Conservation (phyloP, 2,888 invertebrate species). For the Trichacis sp. region DNA sequence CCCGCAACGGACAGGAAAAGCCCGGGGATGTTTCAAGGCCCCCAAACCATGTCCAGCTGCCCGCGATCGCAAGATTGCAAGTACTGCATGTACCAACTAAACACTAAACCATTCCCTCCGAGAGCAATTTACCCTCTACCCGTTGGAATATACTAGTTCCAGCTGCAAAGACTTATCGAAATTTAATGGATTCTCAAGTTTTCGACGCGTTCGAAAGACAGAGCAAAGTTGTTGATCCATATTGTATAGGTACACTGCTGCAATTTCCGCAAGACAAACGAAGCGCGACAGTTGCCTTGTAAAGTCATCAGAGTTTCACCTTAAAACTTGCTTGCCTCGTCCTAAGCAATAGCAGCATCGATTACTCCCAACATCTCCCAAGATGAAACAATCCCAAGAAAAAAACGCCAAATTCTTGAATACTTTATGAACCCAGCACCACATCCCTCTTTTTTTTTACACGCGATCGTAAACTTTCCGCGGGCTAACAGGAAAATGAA, state of each 20-base stretch:
- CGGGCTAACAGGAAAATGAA: neutral
- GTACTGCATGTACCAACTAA: too few species aligned
- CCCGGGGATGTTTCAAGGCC: too few species aligned
- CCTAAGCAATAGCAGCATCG: too few species aligned
- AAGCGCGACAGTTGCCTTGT: constrained; percentile 40
- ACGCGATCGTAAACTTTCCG: neutral
- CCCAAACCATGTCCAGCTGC: too few species aligned
- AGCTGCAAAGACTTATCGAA: constrained; percentile 13
- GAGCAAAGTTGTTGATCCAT: constrained; percentile 33
- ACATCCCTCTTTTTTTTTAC: too few species aligned
- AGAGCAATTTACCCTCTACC: neutral
- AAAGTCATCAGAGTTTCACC: constrained; percentile 43
- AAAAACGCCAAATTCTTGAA: too few species aligned
- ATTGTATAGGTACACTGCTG: constrained; percentile 33
- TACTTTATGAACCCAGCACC: too few species aligned
- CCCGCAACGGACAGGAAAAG: too few species aligned
- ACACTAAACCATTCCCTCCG: neutral
- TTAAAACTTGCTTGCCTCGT: constrained; percentile 39
- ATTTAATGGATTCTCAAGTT: constrained; percentile 17
- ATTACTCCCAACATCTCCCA: too few species aligned
- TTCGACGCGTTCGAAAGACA: neutral
- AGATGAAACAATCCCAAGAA: too few species aligned
- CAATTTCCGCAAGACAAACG: constrained; percentile 42
- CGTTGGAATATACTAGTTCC: neutral
- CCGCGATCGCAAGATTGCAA: too few species aligned